Percentiles rank a stretch among this genome's conserved stretches.
Evolutionary conservation across 2,113 vertebrate species (phyloP).

Genomic region (Dendropsophus ebraccatus): DNA sequence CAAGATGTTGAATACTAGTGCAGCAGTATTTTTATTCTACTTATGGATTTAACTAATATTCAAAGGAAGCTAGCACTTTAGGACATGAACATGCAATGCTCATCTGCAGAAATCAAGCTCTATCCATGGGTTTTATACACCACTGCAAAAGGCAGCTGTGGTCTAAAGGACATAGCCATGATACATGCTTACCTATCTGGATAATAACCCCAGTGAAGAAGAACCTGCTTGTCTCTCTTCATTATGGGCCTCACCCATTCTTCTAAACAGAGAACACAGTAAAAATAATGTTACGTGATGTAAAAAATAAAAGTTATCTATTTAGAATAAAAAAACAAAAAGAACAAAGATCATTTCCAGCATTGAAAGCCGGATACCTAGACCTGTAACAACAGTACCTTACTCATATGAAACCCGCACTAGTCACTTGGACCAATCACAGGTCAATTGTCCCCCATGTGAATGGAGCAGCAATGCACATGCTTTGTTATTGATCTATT

Average conservation of each 20-base stretch:
- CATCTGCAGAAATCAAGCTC: background rate
- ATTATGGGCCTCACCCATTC: conserved; percentile 98
- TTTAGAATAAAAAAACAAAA: background rate
- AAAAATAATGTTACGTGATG: background rate
- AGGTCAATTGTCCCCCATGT: no score
- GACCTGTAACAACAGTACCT: background rate
- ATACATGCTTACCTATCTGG: conserved; percentile 97
- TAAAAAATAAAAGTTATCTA: background rate
- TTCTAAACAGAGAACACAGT: conserved; percentile 73
- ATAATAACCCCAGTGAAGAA: conserved; percentile 97
- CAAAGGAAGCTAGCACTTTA: background rate
- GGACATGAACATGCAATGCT: background rate
- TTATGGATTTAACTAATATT: background rate
- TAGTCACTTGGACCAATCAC: no score
- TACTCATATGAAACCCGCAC: background rate
- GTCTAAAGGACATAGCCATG: background rate
- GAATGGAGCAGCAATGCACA: no score
- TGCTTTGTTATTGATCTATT: no score
- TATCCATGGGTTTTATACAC: background rate
- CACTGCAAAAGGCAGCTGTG: background rate
- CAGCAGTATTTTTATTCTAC: background rate
- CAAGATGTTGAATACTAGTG: no score
- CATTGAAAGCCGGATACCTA: background rate
- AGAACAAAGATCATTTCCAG: background rate
- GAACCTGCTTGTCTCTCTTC: conserved; percentile 96